Evolutionary conservation across 2,888 invertebrate species (phyloP).

Genomic region (Beris morrisii): DNA sequence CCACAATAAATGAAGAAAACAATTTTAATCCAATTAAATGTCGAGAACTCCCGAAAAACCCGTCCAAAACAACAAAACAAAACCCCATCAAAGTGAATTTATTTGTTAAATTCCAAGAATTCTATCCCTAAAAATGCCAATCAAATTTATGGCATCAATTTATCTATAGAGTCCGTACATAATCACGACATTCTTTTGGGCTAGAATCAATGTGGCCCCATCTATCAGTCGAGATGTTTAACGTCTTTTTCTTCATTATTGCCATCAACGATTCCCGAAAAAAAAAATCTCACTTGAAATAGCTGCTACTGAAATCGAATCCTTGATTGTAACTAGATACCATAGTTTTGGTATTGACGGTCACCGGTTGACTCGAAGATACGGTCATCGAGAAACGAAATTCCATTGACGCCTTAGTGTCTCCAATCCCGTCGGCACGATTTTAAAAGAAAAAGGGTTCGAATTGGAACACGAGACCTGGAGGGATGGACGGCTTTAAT

Average conservation of each 20-base stretch:
- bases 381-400: background rate
- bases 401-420: slow-evolving; percentile 10
- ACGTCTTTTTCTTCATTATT: slow-evolving; percentile 3
- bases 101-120: slow-evolving; percentile 15
- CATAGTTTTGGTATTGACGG: background rate
- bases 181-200: slow-evolving; percentile 6
- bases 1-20: no score
- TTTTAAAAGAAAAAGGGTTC: no score
- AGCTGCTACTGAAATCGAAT: slow-evolving; percentile 17
- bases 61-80: background rate
- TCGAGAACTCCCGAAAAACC: no score
- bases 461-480: no score
- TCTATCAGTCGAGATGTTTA: slow-evolving; percentile 16
- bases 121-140: slow-evolving; percentile 23
- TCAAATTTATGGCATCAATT: slow-evolving; percentile 28
- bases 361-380: no score
- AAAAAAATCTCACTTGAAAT: slow-evolving; percentile 7
- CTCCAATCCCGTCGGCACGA: background rate
- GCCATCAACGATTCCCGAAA: background rate
- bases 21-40: no score
- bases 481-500: no score
- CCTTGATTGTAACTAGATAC: slow-evolving; percentile 14
- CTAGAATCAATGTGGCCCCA: slow-evolving; percentile 8
- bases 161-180: slow-evolving; percentile 21
- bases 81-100: slow-evolving; percentile 15